These are phyloP conservation scores for Cavia aperea DNA, from an alignment of 2,113 vertebrate genomes.

Conservation along the genomic window DNA sequence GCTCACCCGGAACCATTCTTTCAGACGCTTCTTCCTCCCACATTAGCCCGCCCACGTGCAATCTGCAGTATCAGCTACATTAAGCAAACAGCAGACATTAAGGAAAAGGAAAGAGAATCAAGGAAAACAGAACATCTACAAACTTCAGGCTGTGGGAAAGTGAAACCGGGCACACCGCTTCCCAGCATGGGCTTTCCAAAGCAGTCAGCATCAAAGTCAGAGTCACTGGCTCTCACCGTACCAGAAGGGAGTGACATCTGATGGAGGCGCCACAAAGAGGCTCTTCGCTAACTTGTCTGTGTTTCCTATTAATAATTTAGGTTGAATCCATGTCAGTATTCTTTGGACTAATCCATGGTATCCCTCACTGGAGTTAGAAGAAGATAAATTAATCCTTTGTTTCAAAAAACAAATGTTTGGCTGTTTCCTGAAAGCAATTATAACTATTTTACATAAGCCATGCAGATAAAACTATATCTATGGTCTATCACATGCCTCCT, in stretches of 20 bases:
- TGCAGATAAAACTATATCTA: not conserved
- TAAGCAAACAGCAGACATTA: not conserved
- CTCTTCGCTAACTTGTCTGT: not conserved
- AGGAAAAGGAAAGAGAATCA: not conserved
- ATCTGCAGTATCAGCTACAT: not conserved
- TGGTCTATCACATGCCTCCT: not conserved
- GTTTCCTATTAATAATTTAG: conserved; percentile 27
- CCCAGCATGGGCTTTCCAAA: conserved; percentile 4
- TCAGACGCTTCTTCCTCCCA: not conserved
- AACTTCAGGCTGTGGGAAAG: conserved; percentile 25
- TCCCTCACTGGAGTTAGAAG: not conserved
- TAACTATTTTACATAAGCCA: not conserved
- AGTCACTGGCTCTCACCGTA: not conserved
- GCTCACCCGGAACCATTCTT: not conserved
- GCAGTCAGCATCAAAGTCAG: not conserved
- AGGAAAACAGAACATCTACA: conserved; percentile 18
- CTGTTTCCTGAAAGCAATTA: conserved; percentile 5
- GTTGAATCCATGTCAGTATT: conserved; percentile 12
- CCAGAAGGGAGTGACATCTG: not conserved
- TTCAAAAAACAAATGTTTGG: conserved; percentile 10
- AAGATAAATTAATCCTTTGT: not conserved
- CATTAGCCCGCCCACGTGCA: not conserved
- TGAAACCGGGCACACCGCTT: not conserved
- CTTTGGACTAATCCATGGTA: not conserved
- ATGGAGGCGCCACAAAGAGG: not conserved